These are phyloP conservation scores for Epinotia ramella DNA, from an alignment of 2,888 invertebrate genomes.

Conservation along the genomic window DNA sequence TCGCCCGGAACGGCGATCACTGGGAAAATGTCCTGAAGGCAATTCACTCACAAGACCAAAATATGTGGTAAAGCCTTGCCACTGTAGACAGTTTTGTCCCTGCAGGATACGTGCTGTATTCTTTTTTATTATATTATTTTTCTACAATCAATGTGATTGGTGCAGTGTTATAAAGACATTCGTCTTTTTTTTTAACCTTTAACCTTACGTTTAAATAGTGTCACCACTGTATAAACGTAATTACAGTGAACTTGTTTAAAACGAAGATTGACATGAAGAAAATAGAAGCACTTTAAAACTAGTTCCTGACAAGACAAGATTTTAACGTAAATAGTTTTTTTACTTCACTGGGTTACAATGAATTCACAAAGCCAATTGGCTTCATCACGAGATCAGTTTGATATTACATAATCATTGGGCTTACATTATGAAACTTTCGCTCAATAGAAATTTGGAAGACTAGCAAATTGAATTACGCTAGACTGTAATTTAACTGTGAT, in stretches of 20 bases:
- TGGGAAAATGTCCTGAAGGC: slow-evolving; percentile 88
- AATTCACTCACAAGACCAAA: slow-evolving; percentile 82
- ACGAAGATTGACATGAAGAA: not conserved
- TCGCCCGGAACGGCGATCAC: slow-evolving; percentile 87
- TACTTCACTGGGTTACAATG: not conserved
- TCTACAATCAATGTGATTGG: slow-evolving; percentile 49
- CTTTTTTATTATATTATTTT: slow-evolving; percentile 69
- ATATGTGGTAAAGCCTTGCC: slow-evolving; percentile 85
- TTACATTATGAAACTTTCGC: too few relatives aligned
- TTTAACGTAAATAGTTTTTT: not conserved
- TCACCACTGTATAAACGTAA: not conserved
- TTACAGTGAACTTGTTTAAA: not conserved
- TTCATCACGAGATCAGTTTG: not conserved
- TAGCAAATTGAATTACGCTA: too few relatives aligned
- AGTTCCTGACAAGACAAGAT: not conserved
- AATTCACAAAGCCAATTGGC: not conserved
- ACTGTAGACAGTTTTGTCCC: slow-evolving; percentile 69
- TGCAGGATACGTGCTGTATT: slow-evolving; percentile 77
- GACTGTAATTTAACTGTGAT: not conserved
- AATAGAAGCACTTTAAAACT: not conserved
- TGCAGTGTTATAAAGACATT: slow-evolving; percentile 43
- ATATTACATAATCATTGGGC: not conserved
- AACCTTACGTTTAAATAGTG: not conserved
- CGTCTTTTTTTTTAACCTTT: not conserved
- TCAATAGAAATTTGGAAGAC: too few relatives aligned